Base-by-base conservation (phyloP, 1,140 invertebrate species). In the Bombus vancouverensis region DNA sequence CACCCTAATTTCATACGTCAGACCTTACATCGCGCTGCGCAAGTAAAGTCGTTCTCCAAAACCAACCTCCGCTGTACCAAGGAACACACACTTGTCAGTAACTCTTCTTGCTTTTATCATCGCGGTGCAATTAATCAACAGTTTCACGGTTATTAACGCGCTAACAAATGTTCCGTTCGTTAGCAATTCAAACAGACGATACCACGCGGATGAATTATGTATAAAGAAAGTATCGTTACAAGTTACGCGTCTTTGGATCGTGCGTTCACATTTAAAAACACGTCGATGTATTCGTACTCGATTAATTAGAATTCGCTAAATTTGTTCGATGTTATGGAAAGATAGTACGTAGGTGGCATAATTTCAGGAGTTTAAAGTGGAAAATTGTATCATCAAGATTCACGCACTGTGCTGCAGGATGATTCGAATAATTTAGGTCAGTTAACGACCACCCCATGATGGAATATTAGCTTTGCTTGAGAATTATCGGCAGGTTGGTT, bases 141-240 rank as follows among this genome's bases (percentile, higher is more conserved):
- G 12, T 72, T 72, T 71, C 47, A 81, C 68, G 47, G 34, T 53
- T 71, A 70, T 81, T 81, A 71, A 81, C 47, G 34, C 13, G 10
- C n/a, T 12, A 57, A 53, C 34, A 57, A 81, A 59, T 59, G 37
- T 57, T 72, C 32, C 37, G 28, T 34, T 72, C 15, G 47, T 32
- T 39, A 57, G 34, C 28, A 32, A 59, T 71, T 59, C 37, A 25
- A 72, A 13, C 28, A 3, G 3, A 32, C 66, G 44, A 39, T 80
- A 39, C 28, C 28, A 32, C 47, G 28, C 28, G 22, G 5, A 72
- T 72, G 79, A 72, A 72, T 72, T 59, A 81, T 72, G 44, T 12
- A 59, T 71, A 59, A 81, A 72, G 79, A 81, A 81, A 81, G 79
- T 72, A 42, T 81, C 28, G 32, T 70, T 70, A n/a, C 66, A 9